phyloP scores from a whole-genome alignment of 2,797 vertebrate species.

The Cirrhinus mrigala region DNA sequence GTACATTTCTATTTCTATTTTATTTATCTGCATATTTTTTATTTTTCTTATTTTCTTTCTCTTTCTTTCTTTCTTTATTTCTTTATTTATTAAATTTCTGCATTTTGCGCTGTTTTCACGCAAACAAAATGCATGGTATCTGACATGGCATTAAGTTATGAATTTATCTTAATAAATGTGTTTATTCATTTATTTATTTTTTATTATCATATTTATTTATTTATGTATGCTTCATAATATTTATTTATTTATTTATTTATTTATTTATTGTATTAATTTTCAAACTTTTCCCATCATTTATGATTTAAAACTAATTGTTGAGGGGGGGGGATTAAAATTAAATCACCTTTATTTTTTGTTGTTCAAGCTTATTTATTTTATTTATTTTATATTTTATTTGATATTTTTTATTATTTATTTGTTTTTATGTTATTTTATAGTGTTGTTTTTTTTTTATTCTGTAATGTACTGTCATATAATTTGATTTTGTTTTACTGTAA shows the following conservation, averaged over 20 bases:
- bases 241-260: too few relatives aligned
- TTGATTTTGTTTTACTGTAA: background rate
- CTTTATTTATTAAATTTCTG: constrained; percentile 1
- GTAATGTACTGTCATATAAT: background rate
- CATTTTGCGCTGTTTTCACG: background rate
- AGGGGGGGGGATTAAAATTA: background rate
- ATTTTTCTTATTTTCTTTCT: background rate
- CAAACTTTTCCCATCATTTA: background rate
- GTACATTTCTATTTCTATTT: background rate
- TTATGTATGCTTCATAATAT: background rate
- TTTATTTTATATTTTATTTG: background rate
- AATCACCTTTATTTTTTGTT: background rate
- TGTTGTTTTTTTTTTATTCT: background rate
- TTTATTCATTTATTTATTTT: too few relatives aligned
- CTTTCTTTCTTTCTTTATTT: constrained; percentile 3
- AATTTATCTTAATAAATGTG: background rate
- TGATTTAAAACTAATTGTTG: background rate
- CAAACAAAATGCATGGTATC: background rate
- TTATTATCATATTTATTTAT: background rate
- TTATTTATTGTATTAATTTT: too few relatives aligned
- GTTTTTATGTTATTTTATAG: background rate
- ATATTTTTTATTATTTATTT: too few relatives aligned
- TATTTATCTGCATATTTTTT: too few relatives aligned
- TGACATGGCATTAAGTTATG: too few relatives aligned
- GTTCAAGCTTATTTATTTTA: background rate